Evolutionary conservation across 2,888 invertebrate genomes (phyloP).

Genomic region (Villa cingulata): DNA sequence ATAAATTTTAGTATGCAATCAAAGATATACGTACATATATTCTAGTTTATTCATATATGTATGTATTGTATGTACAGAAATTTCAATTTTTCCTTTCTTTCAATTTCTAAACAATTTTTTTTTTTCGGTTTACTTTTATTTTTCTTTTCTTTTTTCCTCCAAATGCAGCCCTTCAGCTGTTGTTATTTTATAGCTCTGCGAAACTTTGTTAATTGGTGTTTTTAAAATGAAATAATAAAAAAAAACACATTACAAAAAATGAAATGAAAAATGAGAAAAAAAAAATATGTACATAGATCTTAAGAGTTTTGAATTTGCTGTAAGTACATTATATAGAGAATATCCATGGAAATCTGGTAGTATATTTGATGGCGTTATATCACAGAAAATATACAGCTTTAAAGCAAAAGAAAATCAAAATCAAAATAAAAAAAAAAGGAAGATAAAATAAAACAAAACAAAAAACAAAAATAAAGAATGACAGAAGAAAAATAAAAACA

Average conservation of each 20-base stretch:
- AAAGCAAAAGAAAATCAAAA: no score
- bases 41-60: slow-evolving; percentile 1
- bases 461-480: not conserved
- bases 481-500: not conserved
- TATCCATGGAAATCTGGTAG: no score
- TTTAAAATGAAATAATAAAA: slow-evolving; percentile 5
- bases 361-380: no score
- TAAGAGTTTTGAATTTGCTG: no score
- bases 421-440: not conserved
- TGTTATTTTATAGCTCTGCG: slow-evolving; percentile 7
- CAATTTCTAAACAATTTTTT: not conserved
- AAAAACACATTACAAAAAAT: not conserved
- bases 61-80: not conserved
- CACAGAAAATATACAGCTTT: no score
- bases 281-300: not conserved
- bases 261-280: not conserved
- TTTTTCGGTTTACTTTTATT: not conserved
- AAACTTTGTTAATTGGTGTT: slow-evolving; percentile 13
- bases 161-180: slow-evolving; percentile 2
- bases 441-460: not conserved
- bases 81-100: not conserved
- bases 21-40: not conserved
- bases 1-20: no score
- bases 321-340: no score
- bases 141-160: not conserved